These are phyloP conservation scores for Pherbina coryleti DNA, from an alignment of 2,888 invertebrate species.

Conservation along the genomic window DNA sequence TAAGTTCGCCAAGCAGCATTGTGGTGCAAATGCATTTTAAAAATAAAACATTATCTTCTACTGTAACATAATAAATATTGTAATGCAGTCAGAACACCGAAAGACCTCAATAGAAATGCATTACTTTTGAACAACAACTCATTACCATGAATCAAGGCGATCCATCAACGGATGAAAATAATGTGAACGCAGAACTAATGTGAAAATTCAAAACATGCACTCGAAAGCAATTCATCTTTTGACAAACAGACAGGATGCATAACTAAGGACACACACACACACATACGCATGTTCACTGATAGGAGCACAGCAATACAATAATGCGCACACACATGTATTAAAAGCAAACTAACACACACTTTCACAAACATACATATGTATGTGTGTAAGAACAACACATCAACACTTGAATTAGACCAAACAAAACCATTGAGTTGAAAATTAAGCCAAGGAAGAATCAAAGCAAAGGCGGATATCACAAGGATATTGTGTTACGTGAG, in stretches of 20 bases:
- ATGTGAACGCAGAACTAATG: conserved; percentile 3
- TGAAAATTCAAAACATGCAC: conserved; percentile 41
- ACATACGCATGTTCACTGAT: background rate
- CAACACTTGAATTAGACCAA: conserved; percentile 1
- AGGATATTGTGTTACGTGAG: conserved; percentile 28
- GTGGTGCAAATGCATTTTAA: conserved; percentile 11
- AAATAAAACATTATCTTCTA: conserved; percentile 13
- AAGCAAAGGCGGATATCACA: conserved; percentile 24
- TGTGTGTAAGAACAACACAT: conserved; percentile 3
- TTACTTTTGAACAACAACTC: conserved; percentile 17
- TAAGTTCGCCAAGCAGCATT: too few species aligned
- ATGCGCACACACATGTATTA: background rate
- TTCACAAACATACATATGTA: background rate
- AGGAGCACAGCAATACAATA: background rate
- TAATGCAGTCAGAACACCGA: conserved; percentile 7
- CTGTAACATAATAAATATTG: conserved; percentile 23
- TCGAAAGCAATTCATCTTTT: conserved; percentile 39
- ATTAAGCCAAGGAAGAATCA: background rate
- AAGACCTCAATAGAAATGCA: conserved; percentile 28
- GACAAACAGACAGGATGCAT: conserved; percentile 10
- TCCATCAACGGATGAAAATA: conserved; percentile 28
- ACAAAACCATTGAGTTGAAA: conserved; percentile 6
- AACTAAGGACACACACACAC: background rate
- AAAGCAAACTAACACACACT: background rate
- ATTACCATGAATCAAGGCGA: conserved; percentile 25